phyloP scores from a whole-genome alignment of 2,113 vertebrate species.

The Gymnorhina tibicen region DNA sequence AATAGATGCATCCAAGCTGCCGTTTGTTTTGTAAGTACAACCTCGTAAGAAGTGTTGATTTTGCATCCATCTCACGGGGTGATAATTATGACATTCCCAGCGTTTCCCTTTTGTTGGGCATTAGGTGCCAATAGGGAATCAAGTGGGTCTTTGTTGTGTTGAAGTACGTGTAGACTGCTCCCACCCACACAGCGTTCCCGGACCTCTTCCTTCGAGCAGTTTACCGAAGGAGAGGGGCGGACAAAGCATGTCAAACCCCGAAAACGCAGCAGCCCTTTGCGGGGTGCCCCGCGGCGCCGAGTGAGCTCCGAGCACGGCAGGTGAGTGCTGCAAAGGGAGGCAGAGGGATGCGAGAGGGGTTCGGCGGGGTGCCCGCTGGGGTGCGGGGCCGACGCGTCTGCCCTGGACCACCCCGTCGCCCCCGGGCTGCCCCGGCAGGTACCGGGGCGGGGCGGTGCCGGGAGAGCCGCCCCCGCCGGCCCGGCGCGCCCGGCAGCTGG shows the following conservation, averaged over 20 bases:
- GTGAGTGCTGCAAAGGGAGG: background rate
- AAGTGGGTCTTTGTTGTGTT: conserved; percentile 54
- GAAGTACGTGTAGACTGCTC: background rate
- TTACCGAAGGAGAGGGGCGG: background rate
- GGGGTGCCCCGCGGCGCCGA: background rate
- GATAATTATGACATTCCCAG: background rate
- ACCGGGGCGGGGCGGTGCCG: background rate
- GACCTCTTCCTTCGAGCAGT: background rate
- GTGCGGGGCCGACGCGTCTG: too few species aligned
- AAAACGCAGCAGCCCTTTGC: background rate
- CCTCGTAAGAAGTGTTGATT: background rate
- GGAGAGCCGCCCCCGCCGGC: background rate
- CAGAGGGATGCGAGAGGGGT: too few species aligned
- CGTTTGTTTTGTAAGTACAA: background rate
- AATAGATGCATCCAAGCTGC: background rate
- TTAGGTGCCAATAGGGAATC: background rate
- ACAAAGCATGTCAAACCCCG: background rate
- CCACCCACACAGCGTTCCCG: background rate
- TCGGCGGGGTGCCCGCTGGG: rapidly evolving
- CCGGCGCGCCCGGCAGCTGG: background rate
- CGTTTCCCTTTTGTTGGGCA: conserved; percentile 44
- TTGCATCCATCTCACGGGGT: background rate
- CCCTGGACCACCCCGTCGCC: rapidly evolving
- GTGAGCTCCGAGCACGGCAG: background rate
- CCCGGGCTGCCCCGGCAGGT: background rate